Percentiles rank a stretch among this genome's conserved stretches.
phyloP scores from a whole-genome alignment of 2,797 vertebrate species.

The Sebastolobus alascanus region DNA sequence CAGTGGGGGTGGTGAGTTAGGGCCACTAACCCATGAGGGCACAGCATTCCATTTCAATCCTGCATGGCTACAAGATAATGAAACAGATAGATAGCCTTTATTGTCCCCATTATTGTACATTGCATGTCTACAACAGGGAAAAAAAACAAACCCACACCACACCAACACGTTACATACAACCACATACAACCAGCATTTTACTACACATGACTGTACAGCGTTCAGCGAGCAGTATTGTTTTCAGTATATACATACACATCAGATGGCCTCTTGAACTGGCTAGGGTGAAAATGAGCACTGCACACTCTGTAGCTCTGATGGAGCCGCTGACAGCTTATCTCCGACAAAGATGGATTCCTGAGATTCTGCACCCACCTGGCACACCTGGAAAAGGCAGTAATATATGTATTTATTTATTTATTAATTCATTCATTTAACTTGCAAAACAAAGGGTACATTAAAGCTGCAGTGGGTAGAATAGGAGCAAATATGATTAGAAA shows the following conservation, averaged over 20 bases:
- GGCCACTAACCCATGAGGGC: slow-evolving; percentile 14
- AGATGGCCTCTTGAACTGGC: slow-evolving; percentile 41
- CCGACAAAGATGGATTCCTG: slow-evolving; percentile 14
- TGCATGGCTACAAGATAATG: slow-evolving; percentile 21
- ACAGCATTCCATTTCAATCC: slow-evolving; percentile 39
- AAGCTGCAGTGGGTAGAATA: too few relatives aligned
- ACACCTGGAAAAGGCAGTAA: slow-evolving; percentile 18
- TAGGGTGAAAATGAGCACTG: slow-evolving; percentile 38
- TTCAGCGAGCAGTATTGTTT: not conserved
- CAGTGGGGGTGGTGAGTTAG: slow-evolving; percentile 23
- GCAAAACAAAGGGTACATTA: too few relatives aligned
- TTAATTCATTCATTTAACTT: too few relatives aligned
- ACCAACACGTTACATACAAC: not conserved
- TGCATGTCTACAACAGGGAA: too few relatives aligned
- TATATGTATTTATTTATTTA: too few relatives aligned
- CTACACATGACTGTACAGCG: too few relatives aligned
- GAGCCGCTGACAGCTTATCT: slow-evolving; percentile 33
- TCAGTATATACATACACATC: slow-evolving; percentile 39
- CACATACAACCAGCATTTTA: not conserved
- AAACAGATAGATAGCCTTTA: not conserved
- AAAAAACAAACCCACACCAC: not conserved
- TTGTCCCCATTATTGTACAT: too few relatives aligned
- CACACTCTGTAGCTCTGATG: slow-evolving; percentile 43
- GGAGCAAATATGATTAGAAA: too few relatives aligned
- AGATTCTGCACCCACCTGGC: slow-evolving; percentile 37